Evolutionary conservation across 2,888 invertebrate genomes (phyloP), one percentile per base, ranked within the genome.

Genomic region (Drosophila anomalata): DNA sequence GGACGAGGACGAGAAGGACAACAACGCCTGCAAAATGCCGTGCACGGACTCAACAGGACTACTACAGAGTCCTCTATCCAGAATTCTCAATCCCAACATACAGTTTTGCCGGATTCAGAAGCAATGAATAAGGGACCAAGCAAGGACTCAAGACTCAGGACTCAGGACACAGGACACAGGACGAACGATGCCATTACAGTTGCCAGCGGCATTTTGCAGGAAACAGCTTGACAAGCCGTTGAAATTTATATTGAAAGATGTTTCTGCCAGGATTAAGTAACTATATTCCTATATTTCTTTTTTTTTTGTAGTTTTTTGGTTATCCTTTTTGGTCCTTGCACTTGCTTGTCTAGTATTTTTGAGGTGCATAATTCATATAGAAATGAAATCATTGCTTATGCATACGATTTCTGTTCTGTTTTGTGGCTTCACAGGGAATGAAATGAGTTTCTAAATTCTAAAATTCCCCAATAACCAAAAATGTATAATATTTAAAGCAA

Each of bases 181-280:
- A 24, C 48, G 41, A 42, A 48, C 41, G 12, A 42, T 57, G 73
- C 71, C 70, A 72, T 71, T 71, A 71, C 73, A 63, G 70, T 71
- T 71, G 70, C 70, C 74, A 52, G 65, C 62, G 76, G 72, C 68
- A 59, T 60, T 65, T 70, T 51, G 68, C 68, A 73, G 84, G 78
- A 85, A 86, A 74, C 86, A 76, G 75, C 83, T 87, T 84, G 84
- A 88, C 88, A 84, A 83, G 88, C 88, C 78, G 80, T 86, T 88
- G 84, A 84, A 84, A 84, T 83, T 87, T 80, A 88, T 88, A 84
- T 84, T 86, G 87, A 86, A 84, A 83, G 80, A 84, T 88, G 83
- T 80, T 88, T 75, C 62, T 60, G 71, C 67, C 54, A 61, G 85
- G 82, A 84, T 84, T 77, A 78, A 73, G 73, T 70, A 77, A 73